phyloP scores from a whole-genome alignment of 92 coral and sea anemone genomes.

The Scolanthus callimorphus region DNA sequence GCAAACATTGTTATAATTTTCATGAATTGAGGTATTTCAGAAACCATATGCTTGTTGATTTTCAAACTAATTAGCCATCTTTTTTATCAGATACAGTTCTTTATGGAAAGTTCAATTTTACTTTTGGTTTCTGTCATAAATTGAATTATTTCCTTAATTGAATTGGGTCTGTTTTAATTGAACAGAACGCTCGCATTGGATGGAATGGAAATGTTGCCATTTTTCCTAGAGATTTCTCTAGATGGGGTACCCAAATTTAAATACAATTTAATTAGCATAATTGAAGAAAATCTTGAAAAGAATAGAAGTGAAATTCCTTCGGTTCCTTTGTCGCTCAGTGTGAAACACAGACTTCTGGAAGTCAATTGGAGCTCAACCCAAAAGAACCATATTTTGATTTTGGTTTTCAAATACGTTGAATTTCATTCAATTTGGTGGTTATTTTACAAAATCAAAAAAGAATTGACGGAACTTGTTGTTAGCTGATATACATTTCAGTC shows the following conservation, averaged over 20 bases:
- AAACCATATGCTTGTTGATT: constrained; percentile 37
- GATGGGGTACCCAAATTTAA: constrained; percentile 44
- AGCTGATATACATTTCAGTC: constrained; percentile 8
- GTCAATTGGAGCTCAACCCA: constrained; percentile 25
- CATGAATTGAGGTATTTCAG: constrained; percentile 24
- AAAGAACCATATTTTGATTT: constrained; percentile 13
- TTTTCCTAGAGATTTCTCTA: constrained; percentile 27
- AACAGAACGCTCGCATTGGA: constrained; percentile 19
- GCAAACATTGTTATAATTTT: constrained; percentile 33
- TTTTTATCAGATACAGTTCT: constrained; percentile 64
- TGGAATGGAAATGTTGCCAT: constrained; percentile 22
- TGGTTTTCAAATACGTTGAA: constrained; percentile 1
- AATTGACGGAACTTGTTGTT: background rate
- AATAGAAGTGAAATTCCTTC: background rate
- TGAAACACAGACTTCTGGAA: constrained; percentile 21
- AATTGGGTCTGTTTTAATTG: constrained; percentile 52
- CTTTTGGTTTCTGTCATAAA: constrained; percentile 51
- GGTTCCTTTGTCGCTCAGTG: constrained; percentile 16
- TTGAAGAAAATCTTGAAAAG: constrained; percentile 10
- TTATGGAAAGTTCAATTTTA: constrained; percentile 80
- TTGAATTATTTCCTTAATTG: constrained; percentile 81
- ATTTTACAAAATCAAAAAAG: constrained; percentile 14
- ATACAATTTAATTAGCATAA: constrained; percentile 48
- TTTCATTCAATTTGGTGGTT: background rate
- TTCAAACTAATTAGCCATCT: constrained; percentile 54